A percentile compares a stretch with the other conserved stretches of the same genome.
Conservation (phyloP, 2,113 vertebrate species). For the Protobothrops flavoviridis region DNA sequence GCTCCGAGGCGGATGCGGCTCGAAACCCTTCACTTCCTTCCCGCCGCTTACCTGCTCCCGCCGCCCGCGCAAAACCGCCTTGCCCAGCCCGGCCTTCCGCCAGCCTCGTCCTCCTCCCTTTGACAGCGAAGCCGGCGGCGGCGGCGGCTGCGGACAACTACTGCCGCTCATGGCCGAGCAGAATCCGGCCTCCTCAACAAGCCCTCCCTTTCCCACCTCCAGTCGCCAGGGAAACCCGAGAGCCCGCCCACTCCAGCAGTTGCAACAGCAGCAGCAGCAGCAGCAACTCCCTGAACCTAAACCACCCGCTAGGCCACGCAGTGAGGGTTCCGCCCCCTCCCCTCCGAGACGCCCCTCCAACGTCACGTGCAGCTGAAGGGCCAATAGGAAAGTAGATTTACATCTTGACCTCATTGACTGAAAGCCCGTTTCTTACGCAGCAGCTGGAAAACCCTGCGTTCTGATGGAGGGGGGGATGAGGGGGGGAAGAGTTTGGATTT, state of each 20-base stretch:
- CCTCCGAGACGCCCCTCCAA: background rate
- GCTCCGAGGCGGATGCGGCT: background rate
- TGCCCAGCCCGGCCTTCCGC: background rate
- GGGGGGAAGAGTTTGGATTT: rapidly evolving
- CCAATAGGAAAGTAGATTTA: background rate
- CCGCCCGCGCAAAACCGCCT: background rate
- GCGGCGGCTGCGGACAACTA: background rate
- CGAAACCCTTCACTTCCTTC: background rate
- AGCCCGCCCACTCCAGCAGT: constrained; percentile 5
- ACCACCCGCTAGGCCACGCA: background rate
- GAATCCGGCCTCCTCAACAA: background rate
- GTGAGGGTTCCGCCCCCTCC: background rate
- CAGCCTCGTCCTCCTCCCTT: constrained; percentile 5
- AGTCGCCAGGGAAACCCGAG: constrained; percentile 11
- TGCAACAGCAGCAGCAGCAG: background rate
- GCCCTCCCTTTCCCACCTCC: background rate
- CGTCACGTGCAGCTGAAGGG: background rate
- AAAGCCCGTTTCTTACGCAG: background rate
- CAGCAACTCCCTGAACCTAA: background rate
- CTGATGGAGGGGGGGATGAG: rapidly evolving
- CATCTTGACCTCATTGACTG: background rate
- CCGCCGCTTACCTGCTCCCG: constrained; percentile 48
- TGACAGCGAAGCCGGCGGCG: background rate
- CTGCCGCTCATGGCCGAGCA: background rate
- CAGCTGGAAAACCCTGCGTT: background rate